Evolutionary conservation across 30 jellyfish, hydroid and myxozoan genomes (phyloP).

Genomic region (Haliclystus octoradiatus): DNA sequence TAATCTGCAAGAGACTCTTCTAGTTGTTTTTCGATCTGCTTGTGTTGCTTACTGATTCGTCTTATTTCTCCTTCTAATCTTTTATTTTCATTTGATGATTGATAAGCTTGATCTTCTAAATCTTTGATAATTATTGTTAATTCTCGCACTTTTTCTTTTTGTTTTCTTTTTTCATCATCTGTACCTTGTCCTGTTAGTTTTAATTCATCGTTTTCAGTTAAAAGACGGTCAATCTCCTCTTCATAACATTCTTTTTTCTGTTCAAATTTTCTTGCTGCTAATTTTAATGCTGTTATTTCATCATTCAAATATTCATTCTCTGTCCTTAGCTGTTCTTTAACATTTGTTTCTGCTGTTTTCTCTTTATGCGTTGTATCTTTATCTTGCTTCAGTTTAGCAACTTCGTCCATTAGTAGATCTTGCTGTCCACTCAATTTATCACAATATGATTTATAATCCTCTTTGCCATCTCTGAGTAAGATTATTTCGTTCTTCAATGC

Average conservation of each 20-base stretch:
- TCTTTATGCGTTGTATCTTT: conserved; percentile 48
- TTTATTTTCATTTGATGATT: conserved; percentile 56
- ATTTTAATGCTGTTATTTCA: conserved; percentile 35
- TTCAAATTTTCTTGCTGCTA: conserved; percentile 23
- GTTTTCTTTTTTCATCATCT: conserved; percentile 56
- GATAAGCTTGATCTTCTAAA: conserved; percentile 86
- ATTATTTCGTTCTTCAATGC: conserved; percentile 42
- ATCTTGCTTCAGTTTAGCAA: conserved; percentile 45
- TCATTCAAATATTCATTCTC: conserved; percentile 45
- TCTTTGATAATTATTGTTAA: conserved; percentile 69
- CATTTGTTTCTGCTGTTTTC: conserved; percentile 43
- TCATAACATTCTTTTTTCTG: conserved; percentile 76
- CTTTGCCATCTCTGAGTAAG: conserved; percentile 73
- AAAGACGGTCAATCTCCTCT: conserved; percentile 42
- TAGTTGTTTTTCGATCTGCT: conserved; percentile 32
- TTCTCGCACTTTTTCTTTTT: conserved; percentile 43
- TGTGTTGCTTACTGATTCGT: conserved; percentile 17
- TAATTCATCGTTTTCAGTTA: conserved; percentile 74
- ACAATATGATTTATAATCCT: conserved; percentile 54
- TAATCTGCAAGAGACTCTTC: conserved; percentile 7
- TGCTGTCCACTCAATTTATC: conserved; percentile 59
- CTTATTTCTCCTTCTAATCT: conserved; percentile 41
- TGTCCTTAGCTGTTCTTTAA: conserved; percentile 9
- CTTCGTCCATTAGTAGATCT: conserved; percentile 41
- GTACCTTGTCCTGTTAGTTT: conserved; percentile 35